Base-by-base conservation (phyloP, 30 jellyfish, hydroid and myxozoan genomes). In the Turritopsis rubra region DNA sequence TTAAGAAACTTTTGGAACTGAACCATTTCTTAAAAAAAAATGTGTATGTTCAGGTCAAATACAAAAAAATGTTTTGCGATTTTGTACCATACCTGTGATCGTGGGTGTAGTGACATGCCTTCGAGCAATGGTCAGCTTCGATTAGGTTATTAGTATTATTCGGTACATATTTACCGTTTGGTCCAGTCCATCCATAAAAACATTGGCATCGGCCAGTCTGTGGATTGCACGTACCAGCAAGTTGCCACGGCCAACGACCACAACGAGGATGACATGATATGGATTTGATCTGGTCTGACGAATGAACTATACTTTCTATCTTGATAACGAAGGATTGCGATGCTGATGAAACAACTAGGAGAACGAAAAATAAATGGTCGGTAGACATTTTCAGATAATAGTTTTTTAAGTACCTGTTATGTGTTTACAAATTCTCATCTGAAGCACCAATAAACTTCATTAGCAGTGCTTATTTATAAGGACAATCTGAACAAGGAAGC, bases 91-190 rank as follows among this genome's bases (percentile, higher is more conserved):
- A 74, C 82, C 82, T 74, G 8, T 74, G 65, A 18, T 74, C 73
- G n/a, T 74, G 82, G 53, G 82, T 74, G 82, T 74, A 74, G 60
- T 74, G 82, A 1, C 82, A 74, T n/a, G 82, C 82, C 17, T 74
- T 72, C 20, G 60, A 23, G 31, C 82, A 74, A 23, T 74, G 23
- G 31, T 74, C 82, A 0, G 82, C 82, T 30, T 74, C 82, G n/a
- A 74, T 74, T 7, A 24, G 28, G 8, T 74, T 74, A 13, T 52
- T 8, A 27, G 82, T 74, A n/a, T 29, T 29, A n/a, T 41, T 41
- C 13, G 65, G 53, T 0, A 26, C 23, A 0, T 23, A 74, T 74
- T 30, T 26, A 1, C 82, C 23, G 65, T 74, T 74, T n/a, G 82
- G 82, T 23, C 82, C 82, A 16, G 65, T 74, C 82, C 82, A 74